A percentile compares a stretch with the other conserved stretches of the same genome.
phyloP scores from a whole-genome alignment of 64 coral and sea anemone species.

The Platygyra sinensis region DNA sequence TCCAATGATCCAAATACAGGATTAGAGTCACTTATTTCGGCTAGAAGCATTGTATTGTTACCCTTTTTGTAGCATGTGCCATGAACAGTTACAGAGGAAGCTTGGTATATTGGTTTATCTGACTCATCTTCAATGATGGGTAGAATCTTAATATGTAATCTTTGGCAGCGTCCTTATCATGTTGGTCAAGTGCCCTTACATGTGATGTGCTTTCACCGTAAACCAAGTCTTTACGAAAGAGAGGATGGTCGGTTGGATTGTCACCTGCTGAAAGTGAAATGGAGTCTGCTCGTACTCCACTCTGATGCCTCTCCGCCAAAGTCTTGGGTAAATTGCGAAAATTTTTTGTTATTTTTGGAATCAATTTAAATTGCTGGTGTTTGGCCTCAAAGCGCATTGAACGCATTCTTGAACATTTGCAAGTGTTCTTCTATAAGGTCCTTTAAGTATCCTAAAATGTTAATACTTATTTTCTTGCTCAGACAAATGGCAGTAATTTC shows the following conservation, averaged over 20 bases:
- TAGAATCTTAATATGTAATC: no score
- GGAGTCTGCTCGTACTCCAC: neutral
- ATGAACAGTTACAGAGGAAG: neutral
- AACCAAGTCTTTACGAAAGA: no score
- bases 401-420: no score
- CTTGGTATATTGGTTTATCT: neutral
- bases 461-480: no score
- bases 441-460: no score
- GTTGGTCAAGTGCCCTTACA: no score
- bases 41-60: neutral
- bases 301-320: neutral
- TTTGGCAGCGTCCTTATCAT: no score
- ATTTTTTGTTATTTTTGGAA: neutral
- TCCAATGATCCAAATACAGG: neutral
- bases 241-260: no score
- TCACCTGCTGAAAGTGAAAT: neutral
- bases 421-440: no score
- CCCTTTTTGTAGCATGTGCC: conserved; percentile 4
- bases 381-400: neutral
- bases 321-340: neutral
- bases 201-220: no score
- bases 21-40: neutral
- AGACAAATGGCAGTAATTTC: conserved; percentile 9
- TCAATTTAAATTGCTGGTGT: neutral
- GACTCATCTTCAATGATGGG: neutral